Evolutionary conservation across 2,888 invertebrate genomes (phyloP).

Genomic region (Quadriops clusia): DNA sequence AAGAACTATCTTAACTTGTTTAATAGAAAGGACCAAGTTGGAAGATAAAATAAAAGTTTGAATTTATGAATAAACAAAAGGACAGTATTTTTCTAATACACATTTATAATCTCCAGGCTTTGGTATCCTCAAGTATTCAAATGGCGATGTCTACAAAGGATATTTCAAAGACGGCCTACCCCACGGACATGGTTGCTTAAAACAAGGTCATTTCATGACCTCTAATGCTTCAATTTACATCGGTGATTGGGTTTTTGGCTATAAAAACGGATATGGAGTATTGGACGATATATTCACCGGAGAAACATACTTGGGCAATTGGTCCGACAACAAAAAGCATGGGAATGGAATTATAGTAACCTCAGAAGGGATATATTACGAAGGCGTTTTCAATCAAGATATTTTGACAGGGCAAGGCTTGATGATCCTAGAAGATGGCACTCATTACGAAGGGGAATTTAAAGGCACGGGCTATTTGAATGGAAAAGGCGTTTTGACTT

Average conservation of each 20-base stretch:
- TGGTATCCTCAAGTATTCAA: slow-evolving; percentile 60
- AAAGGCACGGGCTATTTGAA: slow-evolving; percentile 64
- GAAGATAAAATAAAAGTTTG: too few relatives aligned
- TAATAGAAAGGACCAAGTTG: too few relatives aligned
- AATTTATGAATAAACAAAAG: too few relatives aligned
- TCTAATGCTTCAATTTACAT: slow-evolving; percentile 70
- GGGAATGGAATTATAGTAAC: slow-evolving; percentile 81
- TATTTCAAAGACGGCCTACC: slow-evolving; percentile 74
- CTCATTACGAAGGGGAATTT: slow-evolving; percentile 83
- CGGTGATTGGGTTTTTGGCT: slow-evolving; percentile 75
- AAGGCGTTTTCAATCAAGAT: slow-evolving; percentile 73
- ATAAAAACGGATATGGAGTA: slow-evolving; percentile 76
- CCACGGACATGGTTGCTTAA: slow-evolving; percentile 75
- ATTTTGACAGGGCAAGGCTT: slow-evolving; percentile 73
- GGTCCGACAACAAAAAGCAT: slow-evolving; percentile 73
- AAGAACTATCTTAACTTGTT: too few relatives aligned
- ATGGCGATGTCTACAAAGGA: slow-evolving; percentile 76
- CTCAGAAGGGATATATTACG: slow-evolving; percentile 82
- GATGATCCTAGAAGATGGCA: slow-evolving; percentile 79
- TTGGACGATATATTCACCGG: slow-evolving; percentile 77
- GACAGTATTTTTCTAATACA: too few relatives aligned
- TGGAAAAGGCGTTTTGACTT: slow-evolving; percentile 70
- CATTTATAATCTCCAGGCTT: too few relatives aligned
- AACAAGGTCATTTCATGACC: slow-evolving; percentile 66
- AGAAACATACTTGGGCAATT: slow-evolving; percentile 83